Conservation (phyloP, 2,113 vertebrate genomes). For the Melozone crissalis region DNA sequence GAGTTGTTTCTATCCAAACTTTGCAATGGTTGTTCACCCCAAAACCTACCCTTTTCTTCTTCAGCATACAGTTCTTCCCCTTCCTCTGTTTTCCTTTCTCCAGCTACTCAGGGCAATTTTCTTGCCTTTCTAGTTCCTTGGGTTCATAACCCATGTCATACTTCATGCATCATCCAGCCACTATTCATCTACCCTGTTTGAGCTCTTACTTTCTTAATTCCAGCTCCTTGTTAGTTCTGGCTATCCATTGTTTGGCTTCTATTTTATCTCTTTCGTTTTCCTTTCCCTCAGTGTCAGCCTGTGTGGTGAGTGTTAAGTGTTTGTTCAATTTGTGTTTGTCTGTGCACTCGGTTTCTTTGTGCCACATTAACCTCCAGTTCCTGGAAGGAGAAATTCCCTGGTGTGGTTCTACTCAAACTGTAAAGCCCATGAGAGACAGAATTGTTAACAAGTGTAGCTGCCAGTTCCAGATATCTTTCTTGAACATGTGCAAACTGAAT, state of each 20-base stretch:
- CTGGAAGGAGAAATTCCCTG: neutral
- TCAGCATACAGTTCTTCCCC: neutral
- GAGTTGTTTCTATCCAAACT: neutral
- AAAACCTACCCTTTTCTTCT: neutral
- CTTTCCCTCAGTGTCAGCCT: neutral
- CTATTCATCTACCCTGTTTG: rapidly evolving
- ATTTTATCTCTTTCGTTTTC: neutral
- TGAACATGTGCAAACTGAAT: neutral
- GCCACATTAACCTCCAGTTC: neutral
- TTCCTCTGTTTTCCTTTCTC: neutral
- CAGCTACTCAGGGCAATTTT: neutral
- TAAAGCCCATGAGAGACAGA: neutral
- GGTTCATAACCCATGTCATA: neutral
- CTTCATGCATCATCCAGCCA: neutral
- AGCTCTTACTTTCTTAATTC: neutral
- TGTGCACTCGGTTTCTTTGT: neutral
- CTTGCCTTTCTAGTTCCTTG: neutral
- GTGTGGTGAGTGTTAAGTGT: neutral
- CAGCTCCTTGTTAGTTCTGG: neutral
- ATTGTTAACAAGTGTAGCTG: neutral
- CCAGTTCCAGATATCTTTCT: neutral
- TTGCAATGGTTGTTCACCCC: neutral
- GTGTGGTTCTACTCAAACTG: neutral
- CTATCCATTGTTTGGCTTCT: neutral
- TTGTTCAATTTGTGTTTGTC: neutral